Percentiles rank a stretch among this genome's conserved stretches.
These are phyloP conservation scores for Staurois parvus DNA, from an alignment of 2,797 vertebrate genomes.

Conservation along the genomic window DNA sequence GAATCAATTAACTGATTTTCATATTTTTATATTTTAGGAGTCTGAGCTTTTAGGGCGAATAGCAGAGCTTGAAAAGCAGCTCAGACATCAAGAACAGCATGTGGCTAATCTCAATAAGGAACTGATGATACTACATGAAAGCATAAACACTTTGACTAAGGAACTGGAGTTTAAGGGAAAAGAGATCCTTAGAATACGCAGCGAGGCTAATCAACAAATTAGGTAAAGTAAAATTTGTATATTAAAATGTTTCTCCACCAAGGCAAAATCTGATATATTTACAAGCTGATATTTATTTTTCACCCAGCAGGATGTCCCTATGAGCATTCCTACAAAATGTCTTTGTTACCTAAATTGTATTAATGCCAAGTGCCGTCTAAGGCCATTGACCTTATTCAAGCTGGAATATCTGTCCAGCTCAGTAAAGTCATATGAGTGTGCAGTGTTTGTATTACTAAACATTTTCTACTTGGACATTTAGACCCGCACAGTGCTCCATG, in stretches of 20 bases:
- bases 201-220: slow-evolving; percentile 96
- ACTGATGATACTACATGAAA: slow-evolving; percentile 93
- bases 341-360: not conserved
- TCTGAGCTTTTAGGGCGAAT: slow-evolving; percentile 87
- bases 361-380: not conserved
- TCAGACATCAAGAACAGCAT: slow-evolving; percentile 90
- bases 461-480: not conserved
- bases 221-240: slow-evolving; percentile 76
- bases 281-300: too few relatives aligned
- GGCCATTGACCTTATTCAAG: not conserved
- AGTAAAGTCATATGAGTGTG: not conserved
- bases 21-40: slow-evolving; percentile 76
- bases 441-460: not conserved
- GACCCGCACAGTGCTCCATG: not conserved
- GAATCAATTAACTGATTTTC: not conserved
- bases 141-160: slow-evolving; percentile 92
- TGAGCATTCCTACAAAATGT: not conserved
- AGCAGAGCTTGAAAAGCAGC: slow-evolving; percentile 91
- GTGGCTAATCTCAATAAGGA: slow-evolving; percentile 94
- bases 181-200: slow-evolving; percentile 96
- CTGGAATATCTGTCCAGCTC: not conserved
- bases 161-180: slow-evolving; percentile 97
- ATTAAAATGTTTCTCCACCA: not conserved
- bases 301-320: too few relatives aligned
- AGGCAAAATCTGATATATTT: not conserved